phyloP scores from a whole-genome alignment of 2,888 invertebrate species.

The Corythucha ciliata region DNA sequence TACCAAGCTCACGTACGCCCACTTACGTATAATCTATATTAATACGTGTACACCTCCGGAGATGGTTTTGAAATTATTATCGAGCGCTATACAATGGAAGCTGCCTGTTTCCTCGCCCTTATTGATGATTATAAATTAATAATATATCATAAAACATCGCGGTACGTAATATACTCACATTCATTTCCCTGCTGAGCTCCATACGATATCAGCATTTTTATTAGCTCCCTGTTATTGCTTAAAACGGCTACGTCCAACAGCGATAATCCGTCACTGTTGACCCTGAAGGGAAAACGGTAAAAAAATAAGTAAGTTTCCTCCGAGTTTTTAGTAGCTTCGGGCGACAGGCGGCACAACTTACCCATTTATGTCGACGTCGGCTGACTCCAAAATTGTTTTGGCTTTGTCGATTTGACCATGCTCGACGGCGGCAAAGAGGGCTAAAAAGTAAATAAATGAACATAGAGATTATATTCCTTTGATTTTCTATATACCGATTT shows the following conservation, averaged over 20 bases:
- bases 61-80: no score
- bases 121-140: neutral
- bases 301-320: neutral
- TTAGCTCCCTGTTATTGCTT: conserved; percentile 77
- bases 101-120: no score
- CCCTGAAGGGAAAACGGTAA: conserved; percentile 46
- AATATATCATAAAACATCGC: neutral
- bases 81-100: no score
- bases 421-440: conserved; percentile 89
- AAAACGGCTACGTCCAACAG: conserved; percentile 88
- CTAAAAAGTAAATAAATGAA: conserved; percentile 52
- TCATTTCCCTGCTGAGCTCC: conserved; percentile 76
- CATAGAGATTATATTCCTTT: no score
- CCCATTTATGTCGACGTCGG: conserved; percentile 91
- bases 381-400: conserved; percentile 79
- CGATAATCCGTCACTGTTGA: conserved; percentile 80
- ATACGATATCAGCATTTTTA: conserved; percentile 79
- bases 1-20: no score
- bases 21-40: no score
- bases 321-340: no score
- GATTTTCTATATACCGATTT: no score
- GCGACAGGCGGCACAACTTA: conserved; percentile 43
- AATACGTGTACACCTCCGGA: no score
- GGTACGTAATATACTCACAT: conserved; percentile 51
- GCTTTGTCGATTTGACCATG: conserved; percentile 90